phyloP scores from a whole-genome alignment of 2,888 invertebrate genomes.

The Mycalesis mineus region DNA sequence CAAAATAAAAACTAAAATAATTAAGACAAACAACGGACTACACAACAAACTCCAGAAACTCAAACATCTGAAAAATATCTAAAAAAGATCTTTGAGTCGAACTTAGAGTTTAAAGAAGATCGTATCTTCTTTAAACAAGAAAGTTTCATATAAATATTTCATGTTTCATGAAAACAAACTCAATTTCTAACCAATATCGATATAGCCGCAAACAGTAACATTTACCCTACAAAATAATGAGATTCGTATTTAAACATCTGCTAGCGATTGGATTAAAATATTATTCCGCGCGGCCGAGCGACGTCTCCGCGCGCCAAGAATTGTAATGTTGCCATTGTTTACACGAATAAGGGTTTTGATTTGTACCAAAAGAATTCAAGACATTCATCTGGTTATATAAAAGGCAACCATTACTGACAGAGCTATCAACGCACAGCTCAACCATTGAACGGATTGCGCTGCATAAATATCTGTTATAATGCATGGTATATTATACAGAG shows the following conservation, averaged over 20 bases:
- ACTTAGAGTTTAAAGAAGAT: too few relatives aligned
- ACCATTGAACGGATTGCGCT: too few relatives aligned
- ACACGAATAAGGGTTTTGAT: conserved; percentile 1
- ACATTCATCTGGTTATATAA: neutral
- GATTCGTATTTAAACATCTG: conserved; percentile 61
- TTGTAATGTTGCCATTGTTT: conserved; percentile 26
- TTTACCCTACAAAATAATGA: conserved; percentile 41
- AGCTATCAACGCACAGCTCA: too few relatives aligned
- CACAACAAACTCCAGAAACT: too few relatives aligned
- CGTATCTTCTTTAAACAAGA: too few relatives aligned
- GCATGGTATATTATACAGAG: too few relatives aligned
- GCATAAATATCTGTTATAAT: too few relatives aligned
- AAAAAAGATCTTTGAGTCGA: too few relatives aligned
- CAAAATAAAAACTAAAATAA: too few relatives aligned
- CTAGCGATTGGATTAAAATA: conserved; percentile 59
- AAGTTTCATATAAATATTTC: too few relatives aligned
- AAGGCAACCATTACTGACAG: neutral
- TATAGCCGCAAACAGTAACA: conserved; percentile 20
- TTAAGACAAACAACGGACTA: too few relatives aligned
- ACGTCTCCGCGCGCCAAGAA: conserved; percentile 18
- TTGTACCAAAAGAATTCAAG: neutral
- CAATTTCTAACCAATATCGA: neutral
- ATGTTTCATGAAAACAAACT: neutral
- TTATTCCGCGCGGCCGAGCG: conserved; percentile 46
- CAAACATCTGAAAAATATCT: too few relatives aligned